These are phyloP conservation scores for Leptosomus discolor DNA, from an alignment of 2,113 vertebrate genomes.

Conservation along the genomic window DNA sequence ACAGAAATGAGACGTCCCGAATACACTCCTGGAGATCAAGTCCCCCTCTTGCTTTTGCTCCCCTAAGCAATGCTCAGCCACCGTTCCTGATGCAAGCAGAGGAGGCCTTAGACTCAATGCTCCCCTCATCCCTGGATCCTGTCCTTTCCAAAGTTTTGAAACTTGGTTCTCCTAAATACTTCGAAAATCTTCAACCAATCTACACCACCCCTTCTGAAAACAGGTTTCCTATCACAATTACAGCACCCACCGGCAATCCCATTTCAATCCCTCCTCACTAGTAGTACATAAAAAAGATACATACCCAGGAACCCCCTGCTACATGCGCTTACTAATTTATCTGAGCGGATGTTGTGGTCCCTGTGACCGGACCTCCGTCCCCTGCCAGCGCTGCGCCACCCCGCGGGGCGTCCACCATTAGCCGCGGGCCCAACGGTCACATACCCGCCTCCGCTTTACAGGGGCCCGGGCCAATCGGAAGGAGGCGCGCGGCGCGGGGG, in stretches of 20 bases:
- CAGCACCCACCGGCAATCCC: not conserved
- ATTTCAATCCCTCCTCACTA: not conserved
- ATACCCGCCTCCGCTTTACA: fast-evolving
- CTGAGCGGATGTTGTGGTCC: not conserved
- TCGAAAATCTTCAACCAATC: not conserved
- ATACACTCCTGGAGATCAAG: not conserved
- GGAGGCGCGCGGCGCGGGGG: not conserved
- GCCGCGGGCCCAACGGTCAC: fast-evolving
- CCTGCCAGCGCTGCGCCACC: fast-evolving
- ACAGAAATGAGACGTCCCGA: not conserved
- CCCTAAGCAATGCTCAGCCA: not conserved
- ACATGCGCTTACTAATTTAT: fast-evolving
- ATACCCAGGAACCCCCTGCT: not conserved
- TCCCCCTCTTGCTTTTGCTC: not conserved
- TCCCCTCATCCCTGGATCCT: not conserved
- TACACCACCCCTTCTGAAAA: not conserved
- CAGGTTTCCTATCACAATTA: not conserved
- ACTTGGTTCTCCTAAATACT: fast-evolving
- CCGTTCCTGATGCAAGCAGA: not conserved
- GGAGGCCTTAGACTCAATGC: not conserved
- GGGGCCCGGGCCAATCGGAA: not conserved
- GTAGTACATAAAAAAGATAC: not conserved
- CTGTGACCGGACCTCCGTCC: fast-evolving
- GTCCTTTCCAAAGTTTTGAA: not conserved
- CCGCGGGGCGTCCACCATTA: not conserved